Conservation (phyloP, 2,888 invertebrate genomes). For the Escarpia spicata region DNA sequence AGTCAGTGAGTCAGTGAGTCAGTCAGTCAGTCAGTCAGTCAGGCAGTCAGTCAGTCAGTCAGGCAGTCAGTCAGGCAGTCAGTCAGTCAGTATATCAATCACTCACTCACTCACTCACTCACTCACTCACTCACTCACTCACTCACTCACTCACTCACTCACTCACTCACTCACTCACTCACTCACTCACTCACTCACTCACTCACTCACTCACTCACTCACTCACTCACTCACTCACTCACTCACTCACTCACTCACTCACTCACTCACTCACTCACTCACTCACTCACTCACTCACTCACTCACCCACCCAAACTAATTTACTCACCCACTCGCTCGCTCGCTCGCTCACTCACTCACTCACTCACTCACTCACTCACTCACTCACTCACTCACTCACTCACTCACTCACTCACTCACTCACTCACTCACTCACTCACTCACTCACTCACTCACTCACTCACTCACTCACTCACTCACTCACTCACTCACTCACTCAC, state of each 20-base stretch:
- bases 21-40: conserved; percentile 38
- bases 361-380: not conserved
- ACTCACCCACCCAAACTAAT: not conserved
- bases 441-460: too few species aligned
- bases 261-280: conserved; percentile 35
- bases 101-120: conserved; percentile 35
- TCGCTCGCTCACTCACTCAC: not conserved
- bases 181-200: conserved; percentile 34
- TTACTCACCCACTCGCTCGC: not conserved
- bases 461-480: too few species aligned
- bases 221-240: conserved; percentile 35
- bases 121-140: conserved; percentile 35
- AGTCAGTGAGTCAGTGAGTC: conserved; percentile 34
- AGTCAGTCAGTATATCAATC: conserved; percentile 27
- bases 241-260: conserved; percentile 35
- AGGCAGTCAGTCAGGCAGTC: conserved; percentile 27
- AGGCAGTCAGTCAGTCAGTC: conserved; percentile 34
- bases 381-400: not conserved
- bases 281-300: too few species aligned
- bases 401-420: not conserved
- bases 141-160: conserved; percentile 36
- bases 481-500: too few species aligned
- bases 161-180: conserved; percentile 34
- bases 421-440: not conserved
- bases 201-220: conserved; percentile 33